A percentile compares a stretch with the other conserved stretches of the same genome.
Evolutionary conservation across 2,113 vertebrate genomes (phyloP).

Genomic region (Chaenocephalus aceratus): DNA sequence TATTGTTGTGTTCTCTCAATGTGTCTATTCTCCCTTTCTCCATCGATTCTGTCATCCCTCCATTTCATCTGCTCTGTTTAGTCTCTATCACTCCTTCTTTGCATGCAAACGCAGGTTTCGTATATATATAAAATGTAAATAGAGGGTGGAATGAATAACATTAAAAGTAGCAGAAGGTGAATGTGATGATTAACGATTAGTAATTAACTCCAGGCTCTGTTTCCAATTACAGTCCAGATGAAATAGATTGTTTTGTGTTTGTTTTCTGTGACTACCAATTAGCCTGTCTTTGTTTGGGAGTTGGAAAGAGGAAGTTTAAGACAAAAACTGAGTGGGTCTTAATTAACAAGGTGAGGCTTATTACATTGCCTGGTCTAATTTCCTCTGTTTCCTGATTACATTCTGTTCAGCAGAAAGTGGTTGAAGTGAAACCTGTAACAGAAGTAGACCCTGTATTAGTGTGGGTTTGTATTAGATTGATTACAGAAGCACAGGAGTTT

Average conservation of each 20-base stretch:
- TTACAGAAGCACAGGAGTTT: neutral
- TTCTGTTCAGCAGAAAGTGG: neutral
- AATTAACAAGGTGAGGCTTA: constrained; percentile 5
- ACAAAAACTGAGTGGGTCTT: constrained; percentile 3
- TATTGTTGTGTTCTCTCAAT: constrained; percentile 53
- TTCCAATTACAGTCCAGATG: constrained; percentile 62
- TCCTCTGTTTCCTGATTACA: constrained; percentile 1
- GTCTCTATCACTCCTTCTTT: constrained; percentile 20
- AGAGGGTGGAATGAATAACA: constrained; percentile 30
- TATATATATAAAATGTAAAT: constrained; percentile 5
- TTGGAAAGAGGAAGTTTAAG: neutral
- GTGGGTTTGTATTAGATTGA: neutral
- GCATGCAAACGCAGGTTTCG: constrained; percentile 19
- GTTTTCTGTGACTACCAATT: constrained; percentile 39
- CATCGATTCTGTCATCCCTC: constrained; percentile 58
- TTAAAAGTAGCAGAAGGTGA: constrained; percentile 21
- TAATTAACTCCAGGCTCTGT: constrained; percentile 54
- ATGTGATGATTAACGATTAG: constrained; percentile 51
- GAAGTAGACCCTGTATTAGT: neutral
- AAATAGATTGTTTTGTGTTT: constrained; percentile 51
- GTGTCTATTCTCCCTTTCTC: constrained; percentile 40
- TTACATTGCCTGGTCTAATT: constrained; percentile 18
- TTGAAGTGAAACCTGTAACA: neutral
- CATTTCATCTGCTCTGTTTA: constrained; percentile 38
- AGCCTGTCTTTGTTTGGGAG: constrained; percentile 30